Evolutionary conservation across 2,888 invertebrate species (phyloP).

Genomic region (Strigamia maritima): DNA sequence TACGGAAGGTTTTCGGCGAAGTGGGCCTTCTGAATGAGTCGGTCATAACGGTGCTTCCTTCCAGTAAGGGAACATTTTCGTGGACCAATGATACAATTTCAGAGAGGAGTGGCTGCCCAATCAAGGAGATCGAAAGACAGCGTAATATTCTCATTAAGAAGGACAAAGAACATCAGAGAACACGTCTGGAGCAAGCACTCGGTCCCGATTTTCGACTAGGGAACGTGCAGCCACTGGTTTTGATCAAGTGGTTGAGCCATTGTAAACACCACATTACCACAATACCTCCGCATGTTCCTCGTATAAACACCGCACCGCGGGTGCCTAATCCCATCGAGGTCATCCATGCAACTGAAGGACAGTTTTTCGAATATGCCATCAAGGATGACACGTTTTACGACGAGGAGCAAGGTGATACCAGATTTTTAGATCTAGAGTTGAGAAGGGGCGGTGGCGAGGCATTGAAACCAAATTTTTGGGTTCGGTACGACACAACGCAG

Average conservation of each 20-base stretch:
- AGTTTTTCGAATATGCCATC: slow-evolving; percentile 74
- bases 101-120: slow-evolving; percentile 71
- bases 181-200: slow-evolving; percentile 61
- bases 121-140: slow-evolving; percentile 58
- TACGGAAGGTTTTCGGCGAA: slow-evolving; percentile 21
- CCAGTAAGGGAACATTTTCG: slow-evolving; percentile 55
- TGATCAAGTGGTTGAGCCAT: slow-evolving; percentile 65
- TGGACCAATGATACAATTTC: slow-evolving; percentile 86
- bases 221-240: slow-evolving; percentile 52
- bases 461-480: slow-evolving; percentile 70
- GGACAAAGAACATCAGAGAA: slow-evolving; percentile 61
- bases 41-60: neutral
- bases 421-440: slow-evolving; percentile 68
- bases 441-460: slow-evolving; percentile 68
- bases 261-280: slow-evolving; percentile 58
- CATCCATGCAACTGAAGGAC: slow-evolving; percentile 76
- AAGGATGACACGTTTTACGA: slow-evolving; percentile 88
- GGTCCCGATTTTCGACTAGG: slow-evolving; percentile 61
- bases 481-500: slow-evolving; percentile 83
- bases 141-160: neutral
- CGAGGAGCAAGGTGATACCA: slow-evolving; percentile 74
- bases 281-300: slow-evolving; percentile 58
- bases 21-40: neutral
- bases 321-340: slow-evolving; percentile 80
- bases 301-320: slow-evolving; percentile 69